Base-by-base conservation (phyloP, 1,140 invertebrate genomes). In the Microplitis mediator region DNA sequence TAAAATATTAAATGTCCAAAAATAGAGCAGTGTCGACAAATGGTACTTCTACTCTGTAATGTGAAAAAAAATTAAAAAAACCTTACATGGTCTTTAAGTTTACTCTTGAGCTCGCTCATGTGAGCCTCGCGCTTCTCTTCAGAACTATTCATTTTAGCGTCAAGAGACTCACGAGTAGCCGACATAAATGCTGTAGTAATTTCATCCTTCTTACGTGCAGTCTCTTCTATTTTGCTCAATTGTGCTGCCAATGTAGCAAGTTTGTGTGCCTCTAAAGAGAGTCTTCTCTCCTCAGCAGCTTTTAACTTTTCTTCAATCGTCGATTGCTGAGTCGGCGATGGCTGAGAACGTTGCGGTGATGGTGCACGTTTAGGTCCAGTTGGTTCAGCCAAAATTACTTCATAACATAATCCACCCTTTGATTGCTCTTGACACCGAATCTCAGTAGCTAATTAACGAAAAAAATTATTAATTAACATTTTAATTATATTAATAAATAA, bases 341-440 rank as follows among this genome's bases (percentile, higher is more conserved):
- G 73, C 32, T 82, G 83, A 6, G 77, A 23, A 31, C 56, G 56
- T 23, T 9, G 77, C 9, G 92, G 91, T 3, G 92, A 91, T 23
- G 91, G 86, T 8, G 91, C 89, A 74, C 91, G 90, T 80, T 93
- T 94, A 4, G 90, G 89, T 56, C 87, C 89, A 45, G 90, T 89
- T 14, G 96, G 95, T 79, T 97, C 95, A 58, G 95, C 94, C 76
- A 98, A 87, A 79, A 98, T 97, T 78, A 97, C 95, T 87, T 98
- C 96, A 89, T 96, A 98, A 78, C 95, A 93, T 58, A 97, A 84
- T 36, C 96, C 95, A 51, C 96, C 95, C 82, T 95, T 93, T 16
- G 92, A 93, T 86, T 95, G 94, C 87, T 96, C 95, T 85, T 95
- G 93, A 89, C 94, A 95, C 80, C 94, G 89, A 77, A 96, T 95